These are phyloP conservation scores for Dicrostonyx torquatus DNA, from an alignment of 2,797 vertebrate species.

Conservation along the genomic window DNA sequence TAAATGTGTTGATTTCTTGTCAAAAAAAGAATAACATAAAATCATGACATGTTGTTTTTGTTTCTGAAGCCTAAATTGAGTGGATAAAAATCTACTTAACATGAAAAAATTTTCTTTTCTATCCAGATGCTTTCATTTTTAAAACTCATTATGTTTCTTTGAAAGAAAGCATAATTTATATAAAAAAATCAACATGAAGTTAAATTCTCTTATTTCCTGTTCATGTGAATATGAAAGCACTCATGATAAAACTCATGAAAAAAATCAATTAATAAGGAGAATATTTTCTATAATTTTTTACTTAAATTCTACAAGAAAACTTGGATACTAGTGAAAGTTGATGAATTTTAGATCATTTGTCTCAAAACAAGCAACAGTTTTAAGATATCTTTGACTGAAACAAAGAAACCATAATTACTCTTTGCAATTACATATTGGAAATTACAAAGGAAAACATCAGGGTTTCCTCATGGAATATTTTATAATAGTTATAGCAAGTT, in stretches of 20 bases:
- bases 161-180: constrained; percentile 33
- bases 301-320: background rate
- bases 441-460: background rate
- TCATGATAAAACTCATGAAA: background rate
- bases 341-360: background rate
- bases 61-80: constrained; percentile 78
- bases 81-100: constrained; percentile 83
- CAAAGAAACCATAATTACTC: background rate
- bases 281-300: background rate
- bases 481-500: background rate
- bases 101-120: constrained; percentile 71
- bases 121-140: constrained; percentile 72
- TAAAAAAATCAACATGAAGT: background rate
- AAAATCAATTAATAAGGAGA: background rate
- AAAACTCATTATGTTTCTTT: constrained; percentile 58
- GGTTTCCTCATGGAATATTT: background rate
- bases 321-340: background rate
- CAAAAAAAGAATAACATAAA: constrained; percentile 82
- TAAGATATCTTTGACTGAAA: background rate
- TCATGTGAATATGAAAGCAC: background rate
- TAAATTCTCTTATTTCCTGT: background rate
- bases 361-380: background rate
- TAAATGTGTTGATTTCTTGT: constrained; percentile 81
- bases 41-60: constrained; percentile 82
- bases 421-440: background rate